These are phyloP conservation scores for Psilanteris sp. DNA, from an alignment of 1,140 invertebrate genomes.

Conservation along the genomic window DNA sequence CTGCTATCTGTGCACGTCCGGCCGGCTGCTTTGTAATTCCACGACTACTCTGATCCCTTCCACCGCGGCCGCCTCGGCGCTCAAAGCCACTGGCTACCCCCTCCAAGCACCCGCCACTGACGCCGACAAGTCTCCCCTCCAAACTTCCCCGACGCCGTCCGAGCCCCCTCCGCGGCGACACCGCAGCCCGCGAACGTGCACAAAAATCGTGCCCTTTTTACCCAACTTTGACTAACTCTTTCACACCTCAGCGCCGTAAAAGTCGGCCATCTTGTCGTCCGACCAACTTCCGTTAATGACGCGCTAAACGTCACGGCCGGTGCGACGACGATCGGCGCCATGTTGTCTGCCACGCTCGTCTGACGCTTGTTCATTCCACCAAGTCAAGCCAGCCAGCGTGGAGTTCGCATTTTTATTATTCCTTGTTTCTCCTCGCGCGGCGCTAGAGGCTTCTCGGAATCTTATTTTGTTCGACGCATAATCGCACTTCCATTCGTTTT, in stretches of 20 bases:
- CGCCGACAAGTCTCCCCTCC: conserved; percentile 35
- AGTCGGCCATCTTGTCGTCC: conserved; percentile 75
- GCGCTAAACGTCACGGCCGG: conserved; percentile 75
- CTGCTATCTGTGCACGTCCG: conserved; percentile 39
- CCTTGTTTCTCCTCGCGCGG: conserved; percentile 42
- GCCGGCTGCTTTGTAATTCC: conserved; percentile 76
- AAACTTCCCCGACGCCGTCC: conserved; percentile 34
- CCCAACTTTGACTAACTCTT: conserved; percentile 66
- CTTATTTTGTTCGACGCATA: conserved; percentile 35
- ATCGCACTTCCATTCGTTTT: conserved; percentile 26
- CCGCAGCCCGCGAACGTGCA: conserved; percentile 52
- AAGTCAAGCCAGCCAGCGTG: conserved; percentile 73
- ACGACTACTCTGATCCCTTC: conserved; percentile 77
- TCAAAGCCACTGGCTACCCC: conserved; percentile 60
- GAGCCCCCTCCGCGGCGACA: no score
- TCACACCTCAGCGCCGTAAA: conserved; percentile 74
- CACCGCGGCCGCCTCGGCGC: conserved; percentile 66
- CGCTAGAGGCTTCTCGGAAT: conserved; percentile 37
- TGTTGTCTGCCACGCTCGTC: conserved; percentile 76
- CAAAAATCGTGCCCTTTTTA: conserved; percentile 55
- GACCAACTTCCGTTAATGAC: conserved; percentile 76
- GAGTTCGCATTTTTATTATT: conserved; percentile 76
- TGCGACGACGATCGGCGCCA: conserved; percentile 75
- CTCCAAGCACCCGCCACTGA: conserved; percentile 9
- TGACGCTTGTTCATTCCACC: conserved; percentile 60